Evolutionary conservation across 2,113 vertebrate genomes (phyloP).

Genomic region (Danionella cerebrum): DNA sequence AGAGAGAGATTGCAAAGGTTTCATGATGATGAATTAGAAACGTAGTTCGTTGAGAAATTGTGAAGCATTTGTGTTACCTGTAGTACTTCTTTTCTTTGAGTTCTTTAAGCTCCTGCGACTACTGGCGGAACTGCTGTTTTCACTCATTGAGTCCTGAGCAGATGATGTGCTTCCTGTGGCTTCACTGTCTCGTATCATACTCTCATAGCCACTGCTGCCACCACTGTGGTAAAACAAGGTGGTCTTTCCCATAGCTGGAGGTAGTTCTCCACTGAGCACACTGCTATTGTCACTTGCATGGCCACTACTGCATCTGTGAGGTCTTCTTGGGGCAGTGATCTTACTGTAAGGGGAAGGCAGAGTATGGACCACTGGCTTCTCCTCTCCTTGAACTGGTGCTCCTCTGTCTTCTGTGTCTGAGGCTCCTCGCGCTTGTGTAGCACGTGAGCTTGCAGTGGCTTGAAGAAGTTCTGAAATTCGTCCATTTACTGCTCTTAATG

Average conservation of each 20-base stretch:
- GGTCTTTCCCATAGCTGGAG: conserved; percentile 95
- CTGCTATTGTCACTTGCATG: conserved; percentile 97
- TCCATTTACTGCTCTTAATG: conserved; percentile 84
- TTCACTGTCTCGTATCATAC: conserved; percentile 96
- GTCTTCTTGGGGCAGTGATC: conserved; percentile 86
- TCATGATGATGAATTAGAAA: too few species aligned
- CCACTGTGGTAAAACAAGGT: conserved; percentile 96
- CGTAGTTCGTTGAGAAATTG: too few species aligned
- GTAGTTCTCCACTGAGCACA: conserved; percentile 91
- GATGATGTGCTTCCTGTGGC: conserved; percentile 92
- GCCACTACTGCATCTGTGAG: conserved; percentile 93
- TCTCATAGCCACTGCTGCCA: conserved; percentile 95
- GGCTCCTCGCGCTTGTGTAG: conserved; percentile 47
- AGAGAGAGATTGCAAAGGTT: neutral
- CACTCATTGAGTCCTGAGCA: conserved; percentile 90
- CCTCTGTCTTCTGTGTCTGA: conserved; percentile 62
- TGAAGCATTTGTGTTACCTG: conserved; percentile 63
- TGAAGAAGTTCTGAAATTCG: conserved; percentile 92
- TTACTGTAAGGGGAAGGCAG: conserved; percentile 97
- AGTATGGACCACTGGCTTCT: conserved; percentile 68
- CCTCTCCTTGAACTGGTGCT: conserved; percentile 51
- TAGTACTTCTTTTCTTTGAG: conserved; percentile 81
- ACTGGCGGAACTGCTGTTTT: conserved; percentile 84
- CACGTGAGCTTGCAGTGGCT: conserved; percentile 63
- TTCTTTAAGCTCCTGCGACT: conserved; percentile 83